These are phyloP conservation scores for Philhelius pedissequus DNA, from an alignment of 2,888 invertebrate species.

Conservation along the genomic window DNA sequence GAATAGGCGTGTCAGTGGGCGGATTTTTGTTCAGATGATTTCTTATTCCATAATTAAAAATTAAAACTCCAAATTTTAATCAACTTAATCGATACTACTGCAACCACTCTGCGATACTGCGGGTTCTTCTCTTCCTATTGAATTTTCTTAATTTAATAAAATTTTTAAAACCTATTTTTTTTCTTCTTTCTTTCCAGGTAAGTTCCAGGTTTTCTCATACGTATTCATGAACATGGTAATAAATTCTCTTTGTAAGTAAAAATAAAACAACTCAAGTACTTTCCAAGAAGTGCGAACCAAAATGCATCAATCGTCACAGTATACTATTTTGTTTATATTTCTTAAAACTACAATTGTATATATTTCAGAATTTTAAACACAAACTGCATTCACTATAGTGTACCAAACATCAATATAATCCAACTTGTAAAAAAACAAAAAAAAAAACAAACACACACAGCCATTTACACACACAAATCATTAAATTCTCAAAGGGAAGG, in stretches of 20 bases:
- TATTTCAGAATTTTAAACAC: background rate
- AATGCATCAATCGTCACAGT: constrained; percentile 43
- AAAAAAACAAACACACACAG: background rate
- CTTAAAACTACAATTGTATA: background rate
- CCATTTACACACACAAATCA: constrained; percentile 33
- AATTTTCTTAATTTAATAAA: background rate
- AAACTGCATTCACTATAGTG: background rate
- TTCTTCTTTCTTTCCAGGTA: constrained; percentile 43
- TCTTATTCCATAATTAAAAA: too few relatives aligned
- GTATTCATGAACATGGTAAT: background rate
- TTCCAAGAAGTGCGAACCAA: constrained; percentile 5
- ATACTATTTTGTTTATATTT: constrained; percentile 41
- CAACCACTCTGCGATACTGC: too few relatives aligned
- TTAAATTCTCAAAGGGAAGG: constrained; percentile 18
- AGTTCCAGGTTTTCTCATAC: background rate
- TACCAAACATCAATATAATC: background rate
- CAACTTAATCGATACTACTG: too few relatives aligned
- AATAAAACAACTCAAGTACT: background rate
- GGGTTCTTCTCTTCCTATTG: too few relatives aligned
- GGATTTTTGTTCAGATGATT: too few relatives aligned
- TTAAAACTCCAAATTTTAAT: too few relatives aligned
- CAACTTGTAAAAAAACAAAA: background rate
- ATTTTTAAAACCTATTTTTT: background rate
- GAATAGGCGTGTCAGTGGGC: too few relatives aligned
- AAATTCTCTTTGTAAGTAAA: constrained; percentile 29